Percentiles rank a stretch among this genome's conserved stretches.
These are phyloP conservation scores for Proisotoma minuta DNA, from an alignment of 2,888 invertebrate species.

Conservation along the genomic window DNA sequence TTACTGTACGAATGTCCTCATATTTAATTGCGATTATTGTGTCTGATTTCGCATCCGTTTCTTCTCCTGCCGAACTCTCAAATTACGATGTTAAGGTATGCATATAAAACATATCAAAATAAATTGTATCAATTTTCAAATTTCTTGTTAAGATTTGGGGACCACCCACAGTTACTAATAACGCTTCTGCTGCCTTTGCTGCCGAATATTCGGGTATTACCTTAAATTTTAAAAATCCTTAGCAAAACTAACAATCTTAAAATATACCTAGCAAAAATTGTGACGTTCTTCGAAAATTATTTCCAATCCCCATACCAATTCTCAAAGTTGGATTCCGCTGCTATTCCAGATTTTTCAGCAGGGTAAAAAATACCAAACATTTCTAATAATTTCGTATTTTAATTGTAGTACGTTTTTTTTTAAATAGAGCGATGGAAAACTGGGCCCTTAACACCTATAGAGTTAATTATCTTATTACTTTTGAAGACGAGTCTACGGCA, in stretches of 20 bases:
- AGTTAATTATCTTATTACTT: constrained; percentile 22
- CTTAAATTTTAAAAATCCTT: neutral
- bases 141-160: constrained; percentile 26
- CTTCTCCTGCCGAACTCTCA: constrained; percentile 17
- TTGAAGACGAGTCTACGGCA: constrained; percentile 27
- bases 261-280: constrained; percentile 11
- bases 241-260: neutral
- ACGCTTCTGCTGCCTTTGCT: constrained; percentile 22
- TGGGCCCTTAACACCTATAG: constrained; percentile 31
- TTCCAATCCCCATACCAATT: constrained; percentile 22
- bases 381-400: too few species aligned
- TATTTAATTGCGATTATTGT: constrained; percentile 38
- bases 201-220: constrained; percentile 15
- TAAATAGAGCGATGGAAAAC: constrained; percentile 29
- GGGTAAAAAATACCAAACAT: constrained; percentile 4
- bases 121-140: neutral
- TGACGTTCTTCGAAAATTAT: constrained; percentile 21
- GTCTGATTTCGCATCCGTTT: constrained; percentile 26
- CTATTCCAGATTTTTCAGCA: constrained; percentile 28
- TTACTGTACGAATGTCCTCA: constrained; percentile 27
- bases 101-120: neutral
- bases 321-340: constrained; percentile 27
- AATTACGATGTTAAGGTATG: constrained; percentile 23
- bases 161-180: constrained; percentile 26
- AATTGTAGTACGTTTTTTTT: too few species aligned